Evolutionary conservation across 2,113 vertebrate species (phyloP).

Genomic region (Crypturellus undulatus): DNA sequence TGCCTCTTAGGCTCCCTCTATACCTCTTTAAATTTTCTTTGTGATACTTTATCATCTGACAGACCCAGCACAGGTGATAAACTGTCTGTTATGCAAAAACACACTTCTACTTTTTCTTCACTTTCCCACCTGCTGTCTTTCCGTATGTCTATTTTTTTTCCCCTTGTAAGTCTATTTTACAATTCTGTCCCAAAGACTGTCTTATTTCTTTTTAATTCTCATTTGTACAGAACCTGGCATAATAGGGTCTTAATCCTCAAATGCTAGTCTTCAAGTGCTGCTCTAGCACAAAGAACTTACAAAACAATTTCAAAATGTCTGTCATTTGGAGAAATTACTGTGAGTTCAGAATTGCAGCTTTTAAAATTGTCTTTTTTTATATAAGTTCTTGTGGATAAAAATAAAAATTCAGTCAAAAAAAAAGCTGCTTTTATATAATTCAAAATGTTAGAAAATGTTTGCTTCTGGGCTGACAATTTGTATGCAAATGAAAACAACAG

Average conservation of each 20-base stretch:
- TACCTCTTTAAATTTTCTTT: not conserved
- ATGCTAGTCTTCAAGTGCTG: not conserved
- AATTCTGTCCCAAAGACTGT: not conserved
- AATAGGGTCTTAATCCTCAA: not conserved
- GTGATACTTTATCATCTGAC: not conserved
- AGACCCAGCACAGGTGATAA: not conserved
- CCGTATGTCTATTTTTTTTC: not conserved
- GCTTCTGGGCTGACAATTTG: slow-evolving; percentile 45
- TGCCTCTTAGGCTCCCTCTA: not conserved
- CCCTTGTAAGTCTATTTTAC: not conserved
- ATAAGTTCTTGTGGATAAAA: not conserved
- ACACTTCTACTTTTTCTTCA: not conserved
- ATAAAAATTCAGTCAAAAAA: not conserved
- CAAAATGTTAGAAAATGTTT: slow-evolving; percentile 44
- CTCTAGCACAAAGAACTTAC: not conserved
- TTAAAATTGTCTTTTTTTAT: not conserved
- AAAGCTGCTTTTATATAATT: slow-evolving; percentile 1
- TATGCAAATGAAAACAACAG: slow-evolving; percentile 53
- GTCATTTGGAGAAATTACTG: not conserved
- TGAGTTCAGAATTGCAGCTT: not conserved
- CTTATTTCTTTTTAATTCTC: not conserved
- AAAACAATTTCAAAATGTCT: not conserved
- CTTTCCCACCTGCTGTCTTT: not conserved
- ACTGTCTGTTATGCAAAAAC: not conserved
- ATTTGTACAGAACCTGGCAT: not conserved